A percentile compares a stretch with the other conserved stretches of the same genome.
Conservation (phyloP, 2,888 invertebrate genomes). For the Eretmocerus hayati region DNA sequence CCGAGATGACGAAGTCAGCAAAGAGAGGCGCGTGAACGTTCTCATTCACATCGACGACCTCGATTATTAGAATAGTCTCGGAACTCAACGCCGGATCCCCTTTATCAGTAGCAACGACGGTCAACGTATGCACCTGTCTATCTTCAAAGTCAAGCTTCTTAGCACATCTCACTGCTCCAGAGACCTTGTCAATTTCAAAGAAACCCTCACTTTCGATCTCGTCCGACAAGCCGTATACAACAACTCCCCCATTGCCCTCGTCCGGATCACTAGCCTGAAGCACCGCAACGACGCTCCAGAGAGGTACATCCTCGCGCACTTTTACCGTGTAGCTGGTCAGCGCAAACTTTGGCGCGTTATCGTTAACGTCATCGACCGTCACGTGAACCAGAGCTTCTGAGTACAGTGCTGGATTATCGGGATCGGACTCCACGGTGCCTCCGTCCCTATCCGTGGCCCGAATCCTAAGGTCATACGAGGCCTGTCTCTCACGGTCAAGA, state of each 20-base stretch:
- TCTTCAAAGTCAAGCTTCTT: constrained; percentile 80
- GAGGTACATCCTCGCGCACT: constrained; percentile 84
- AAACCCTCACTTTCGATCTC: constrained; percentile 58
- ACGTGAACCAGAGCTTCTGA: constrained; percentile 79
- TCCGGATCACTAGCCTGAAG: constrained; percentile 82
- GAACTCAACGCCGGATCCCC: constrained; percentile 76
- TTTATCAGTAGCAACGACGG: constrained; percentile 76
- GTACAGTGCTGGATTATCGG: constrained; percentile 56
- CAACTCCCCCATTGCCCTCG: constrained; percentile 71
- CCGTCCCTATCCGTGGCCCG: constrained; percentile 72
- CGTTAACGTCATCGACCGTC: constrained; percentile 83
- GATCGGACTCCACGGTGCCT: constrained; percentile 48
- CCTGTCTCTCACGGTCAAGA: constrained; percentile 80
- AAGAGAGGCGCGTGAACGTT: constrained; percentile 80
- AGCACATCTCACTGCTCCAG: constrained; percentile 79
- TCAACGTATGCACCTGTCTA: constrained; percentile 80
- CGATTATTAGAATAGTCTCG: constrained; percentile 74
- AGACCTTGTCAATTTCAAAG: constrained; percentile 76
- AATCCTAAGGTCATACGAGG: constrained; percentile 70
- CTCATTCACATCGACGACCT: constrained; percentile 91
- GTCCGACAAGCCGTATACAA: constrained; percentile 73
- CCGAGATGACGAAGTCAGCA: constrained; percentile 69
- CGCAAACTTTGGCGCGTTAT: constrained; percentile 77
- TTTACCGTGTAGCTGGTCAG: constrained; percentile 69
- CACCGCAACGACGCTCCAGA: constrained; percentile 78